Conservation (phyloP, 1,140 invertebrate species). For the Camponotus pennsylvanicus region DNA sequence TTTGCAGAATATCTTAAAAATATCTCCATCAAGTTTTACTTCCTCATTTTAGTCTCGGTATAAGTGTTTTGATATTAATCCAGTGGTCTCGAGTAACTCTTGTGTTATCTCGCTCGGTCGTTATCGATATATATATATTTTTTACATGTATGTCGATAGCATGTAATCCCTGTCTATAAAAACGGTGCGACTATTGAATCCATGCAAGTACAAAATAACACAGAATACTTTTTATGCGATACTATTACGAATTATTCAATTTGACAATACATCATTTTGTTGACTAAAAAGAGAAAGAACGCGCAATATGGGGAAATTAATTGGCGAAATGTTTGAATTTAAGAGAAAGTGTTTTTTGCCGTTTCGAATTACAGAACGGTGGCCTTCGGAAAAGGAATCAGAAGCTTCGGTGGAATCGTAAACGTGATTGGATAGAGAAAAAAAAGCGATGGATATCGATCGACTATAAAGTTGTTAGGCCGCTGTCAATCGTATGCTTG, state of each 20-base stretch:
- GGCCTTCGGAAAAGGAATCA: conserved; percentile 31
- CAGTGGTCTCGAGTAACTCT: not conserved
- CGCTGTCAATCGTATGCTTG: conserved; percentile 47
- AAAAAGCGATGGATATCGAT: conserved; percentile 25
- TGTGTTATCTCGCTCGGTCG: not conserved
- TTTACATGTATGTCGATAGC: not conserved
- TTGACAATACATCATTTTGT: conserved; percentile 13
- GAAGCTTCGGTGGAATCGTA: conserved; percentile 31
- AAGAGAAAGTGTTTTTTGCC: conserved; percentile 26
- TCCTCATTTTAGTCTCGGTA: not conserved
- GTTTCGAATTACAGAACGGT: not conserved
- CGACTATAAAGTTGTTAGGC: conserved; percentile 31
- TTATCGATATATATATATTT: not conserved
- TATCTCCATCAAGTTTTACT: not conserved
- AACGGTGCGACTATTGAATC: not conserved
- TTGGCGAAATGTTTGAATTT: conserved; percentile 4
- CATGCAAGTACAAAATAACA: not conserved
- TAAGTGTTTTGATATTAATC: conserved; percentile 14
- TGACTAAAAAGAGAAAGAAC: not conserved
- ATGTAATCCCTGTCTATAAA: not conserved
- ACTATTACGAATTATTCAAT: conserved; percentile 18
- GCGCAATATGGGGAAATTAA: not conserved
- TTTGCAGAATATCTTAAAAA: not conserved
- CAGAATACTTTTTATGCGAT: not conserved
- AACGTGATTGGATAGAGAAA: conserved; percentile 16